Evolutionary conservation across 2,113 vertebrate species (phyloP), one percentile per base, ranked within the genome.

Genomic region (Fregetta grallaria): DNA sequence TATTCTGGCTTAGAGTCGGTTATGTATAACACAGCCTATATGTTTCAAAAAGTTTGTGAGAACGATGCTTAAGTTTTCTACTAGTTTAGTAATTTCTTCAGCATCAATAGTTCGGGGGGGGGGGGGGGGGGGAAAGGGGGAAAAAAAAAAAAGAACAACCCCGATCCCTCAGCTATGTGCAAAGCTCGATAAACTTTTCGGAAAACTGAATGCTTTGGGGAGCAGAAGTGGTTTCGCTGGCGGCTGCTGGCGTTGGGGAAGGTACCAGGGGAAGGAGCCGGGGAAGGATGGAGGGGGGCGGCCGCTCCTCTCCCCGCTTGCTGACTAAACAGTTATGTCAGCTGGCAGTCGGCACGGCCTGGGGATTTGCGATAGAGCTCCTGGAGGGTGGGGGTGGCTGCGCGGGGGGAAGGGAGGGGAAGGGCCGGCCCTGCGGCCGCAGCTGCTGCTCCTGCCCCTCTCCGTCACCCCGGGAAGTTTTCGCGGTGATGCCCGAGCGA

Each of bases 251-350:
- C 14, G 10, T 70, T 5, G 4, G 91, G 85, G 86, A 94, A 70
- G 73, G 91, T 94, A 72, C 62, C 90, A 62, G 15, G 66, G 65
- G 82, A 91, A 83, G 82, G 79, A 85, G 88, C 53, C 1, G 49
- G 72, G 86, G 68, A 94, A 97, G 80, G 91, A 92, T 92, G 95
- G 93, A 84, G 94, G 66, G 58, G 89, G 81, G 80, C 50, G 84
- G 95, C 90, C 47, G 58, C 96, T 91, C 84, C 88, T 89, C 93
- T 88, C 86, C 86, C 91, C 92, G 97, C 96, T 95, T 98, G 98
- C 98, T 99, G 98, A 99, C 98, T 98, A 97, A 98, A 98, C 98
- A 98, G 96, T 98, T 98, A 96, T 98, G 98, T 98, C 98, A 99
- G 98, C 98, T 98, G 98, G 98, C 97, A 98, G 98, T 97, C 97